Base-by-base conservation (phyloP, 2,113 vertebrate genomes). In the Silurus glanis region DNA sequence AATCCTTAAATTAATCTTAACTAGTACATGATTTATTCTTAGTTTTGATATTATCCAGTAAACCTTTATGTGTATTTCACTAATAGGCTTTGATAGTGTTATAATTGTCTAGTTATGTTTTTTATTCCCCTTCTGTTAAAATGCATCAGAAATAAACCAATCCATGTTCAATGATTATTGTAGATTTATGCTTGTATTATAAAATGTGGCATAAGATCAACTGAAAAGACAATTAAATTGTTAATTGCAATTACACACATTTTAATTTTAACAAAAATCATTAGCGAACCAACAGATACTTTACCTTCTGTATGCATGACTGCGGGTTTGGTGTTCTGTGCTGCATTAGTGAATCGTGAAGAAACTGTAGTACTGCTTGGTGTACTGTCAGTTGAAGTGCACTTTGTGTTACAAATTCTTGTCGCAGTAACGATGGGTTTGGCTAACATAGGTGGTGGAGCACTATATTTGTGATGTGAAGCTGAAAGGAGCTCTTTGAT, bases 381-480 rank as follows among this genome's bases (percentile, higher is more conserved):
- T 74, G 84, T 87, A 83, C 82, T 88, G 85, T 5, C 80, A 12
- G 78, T 58, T 21, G 21, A 75, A 83, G 81, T 87, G 85, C 72
- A 93, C 80, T 82, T 87, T n/a, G 17, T 37, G 51, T 82, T 90
- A 5, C 90, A 93, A 83, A 89, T 94, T 90, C 90, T 94, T 0
- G 87, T 80, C 6, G 91, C 25, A 3, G 87, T 1, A 0, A 88
- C 0, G 17, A 92, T 88, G 45, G 93, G 90, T 14, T 78, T 62
- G 5, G 49, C 55, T 59, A 94, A 62, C n/a, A 96, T 90, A 67
- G 94, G 81, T 1, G 96, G 95, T 53, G 95, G 95, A 28, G 87
- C 82, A 82, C 97, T 98, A 66, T 96, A 99, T 88, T 96, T 99
- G 92, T 99, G 98, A 84, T 96, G 94, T 51, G 91, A 90, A 59